Percentiles rank a stretch among this genome's conserved stretches.
phyloP scores from a whole-genome alignment of 2,888 invertebrate species.

The Drosophila sordidula region DNA sequence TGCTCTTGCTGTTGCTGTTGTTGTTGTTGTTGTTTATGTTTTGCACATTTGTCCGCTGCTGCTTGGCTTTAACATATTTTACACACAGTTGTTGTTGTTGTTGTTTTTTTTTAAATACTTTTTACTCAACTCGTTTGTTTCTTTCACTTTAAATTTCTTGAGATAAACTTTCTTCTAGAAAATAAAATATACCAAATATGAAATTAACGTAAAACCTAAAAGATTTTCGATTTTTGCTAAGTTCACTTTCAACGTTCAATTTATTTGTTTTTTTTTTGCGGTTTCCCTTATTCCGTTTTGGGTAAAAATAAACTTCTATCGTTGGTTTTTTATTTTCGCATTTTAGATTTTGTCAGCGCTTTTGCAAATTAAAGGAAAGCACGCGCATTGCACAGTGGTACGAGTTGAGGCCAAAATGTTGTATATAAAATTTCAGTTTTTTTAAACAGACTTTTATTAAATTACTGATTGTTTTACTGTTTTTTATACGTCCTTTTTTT shows the following conservation, averaged over 20 bases:
- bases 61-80: constrained; percentile 48
- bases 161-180: constrained; percentile 62
- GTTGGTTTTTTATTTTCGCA: background rate
- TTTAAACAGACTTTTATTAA: too few species aligned
- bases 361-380: constrained; percentile 26
- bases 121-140: constrained; percentile 50
- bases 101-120: constrained; percentile 23
- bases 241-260: constrained; percentile 28
- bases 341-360: constrained; percentile 7
- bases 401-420: background rate
- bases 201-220: constrained; percentile 27
- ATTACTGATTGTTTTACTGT: too few species aligned
- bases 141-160: constrained; percentile 29
- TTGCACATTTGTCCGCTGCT: constrained; percentile 40
- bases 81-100: constrained; percentile 23
- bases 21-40: constrained; percentile 41
- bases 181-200: constrained; percentile 38
- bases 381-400: constrained; percentile 53
- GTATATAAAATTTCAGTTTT: too few species aligned
- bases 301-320: constrained; percentile 22
- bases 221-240: constrained; percentile 25
- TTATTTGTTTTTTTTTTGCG: constrained; percentile 6
- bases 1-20: constrained; percentile 32
- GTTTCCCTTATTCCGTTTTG: constrained; percentile 5
- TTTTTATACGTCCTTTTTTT: too few species aligned